Conservation (phyloP, 2,888 invertebrate genomes). For the Apamea sordens region DNA sequence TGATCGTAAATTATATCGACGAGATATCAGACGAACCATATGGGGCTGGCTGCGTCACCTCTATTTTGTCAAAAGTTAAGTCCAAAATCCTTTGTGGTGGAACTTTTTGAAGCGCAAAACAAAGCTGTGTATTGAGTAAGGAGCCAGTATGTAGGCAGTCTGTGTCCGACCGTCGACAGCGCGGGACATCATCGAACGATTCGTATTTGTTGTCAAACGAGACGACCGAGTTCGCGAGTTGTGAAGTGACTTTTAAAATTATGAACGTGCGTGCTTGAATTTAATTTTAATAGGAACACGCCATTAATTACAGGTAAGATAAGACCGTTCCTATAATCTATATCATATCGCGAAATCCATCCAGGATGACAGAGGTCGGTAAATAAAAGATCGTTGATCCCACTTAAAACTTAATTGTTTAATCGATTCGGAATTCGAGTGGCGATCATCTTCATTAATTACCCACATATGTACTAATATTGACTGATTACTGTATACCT, state of each 20-base stretch:
- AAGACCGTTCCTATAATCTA: constrained; percentile 42
- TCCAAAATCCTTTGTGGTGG: constrained; percentile 66
- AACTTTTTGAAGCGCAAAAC: constrained; percentile 66
- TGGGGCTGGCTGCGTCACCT: constrained; percentile 39
- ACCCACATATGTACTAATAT: constrained; percentile 50
- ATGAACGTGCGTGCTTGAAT: constrained; percentile 74
- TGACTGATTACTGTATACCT: constrained; percentile 37
- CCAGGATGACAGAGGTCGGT: constrained; percentile 73
- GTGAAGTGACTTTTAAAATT: constrained; percentile 72
- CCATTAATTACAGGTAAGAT: constrained; percentile 66
- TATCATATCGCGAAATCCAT: constrained; percentile 78
- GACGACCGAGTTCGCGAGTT: constrained; percentile 73
- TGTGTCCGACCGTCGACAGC: constrained; percentile 72
- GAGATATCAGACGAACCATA: constrained; percentile 26
- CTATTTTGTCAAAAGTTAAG: constrained; percentile 63
- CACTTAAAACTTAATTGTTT: constrained; percentile 84
- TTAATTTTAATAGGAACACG: constrained; percentile 59
- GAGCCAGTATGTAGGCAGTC: constrained; percentile 74
- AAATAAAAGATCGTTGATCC: constrained; percentile 86
- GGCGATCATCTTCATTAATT: constrained; percentile 69
- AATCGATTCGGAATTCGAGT: constrained; percentile 78
- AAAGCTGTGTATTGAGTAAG: constrained; percentile 67
- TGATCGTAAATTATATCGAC: constrained; percentile 64
- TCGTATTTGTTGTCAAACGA: constrained; percentile 61
- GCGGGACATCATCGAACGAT: constrained; percentile 65